Conservation (phyloP, 1,140 invertebrate species). For the Ceratina calcarata region DNA sequence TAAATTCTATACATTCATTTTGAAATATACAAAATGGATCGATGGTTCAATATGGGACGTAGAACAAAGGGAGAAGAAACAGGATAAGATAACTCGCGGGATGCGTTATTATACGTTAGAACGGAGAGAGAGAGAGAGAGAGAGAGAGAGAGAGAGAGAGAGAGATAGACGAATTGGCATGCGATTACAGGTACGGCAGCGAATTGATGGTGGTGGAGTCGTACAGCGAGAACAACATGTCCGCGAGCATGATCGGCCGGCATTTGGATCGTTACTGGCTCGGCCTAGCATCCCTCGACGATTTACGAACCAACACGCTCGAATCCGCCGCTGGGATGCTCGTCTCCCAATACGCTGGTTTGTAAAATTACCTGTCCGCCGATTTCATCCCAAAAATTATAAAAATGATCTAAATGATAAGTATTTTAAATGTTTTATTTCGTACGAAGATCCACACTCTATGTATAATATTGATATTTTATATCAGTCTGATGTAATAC, state of each 20-base stretch:
- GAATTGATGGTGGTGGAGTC: constrained; percentile 94
- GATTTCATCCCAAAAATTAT: neutral
- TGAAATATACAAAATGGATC: neutral
- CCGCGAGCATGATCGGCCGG: constrained; percentile 87
- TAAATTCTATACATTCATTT: neutral
- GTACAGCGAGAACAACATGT: constrained; percentile 95
- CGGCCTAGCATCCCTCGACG: constrained; percentile 93
- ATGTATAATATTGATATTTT: too few relatives aligned
- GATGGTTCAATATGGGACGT: neutral
- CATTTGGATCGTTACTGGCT: constrained; percentile 90
- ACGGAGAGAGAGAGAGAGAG: constrained; percentile 3
- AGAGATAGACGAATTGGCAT: constrained; percentile 11
- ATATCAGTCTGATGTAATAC: too few relatives aligned
- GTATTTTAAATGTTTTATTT: too few relatives aligned
- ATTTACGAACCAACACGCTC: constrained; percentile 94
- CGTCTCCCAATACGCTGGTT: constrained; percentile 94
- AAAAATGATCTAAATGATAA: too few relatives aligned
- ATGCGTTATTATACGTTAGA: constrained; percentile 24
- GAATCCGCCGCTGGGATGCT: constrained; percentile 95
- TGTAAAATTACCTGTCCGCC: constrained; percentile 53
- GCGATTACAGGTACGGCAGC: constrained; percentile 90
- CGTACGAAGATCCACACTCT: too few relatives aligned
- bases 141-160: constrained; percentile 6
- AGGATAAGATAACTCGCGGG: neutral
- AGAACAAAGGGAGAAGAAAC: neutral